Evolutionary conservation across 2,888 invertebrate species (phyloP).

Genomic region (Oxytorus armatus): DNA sequence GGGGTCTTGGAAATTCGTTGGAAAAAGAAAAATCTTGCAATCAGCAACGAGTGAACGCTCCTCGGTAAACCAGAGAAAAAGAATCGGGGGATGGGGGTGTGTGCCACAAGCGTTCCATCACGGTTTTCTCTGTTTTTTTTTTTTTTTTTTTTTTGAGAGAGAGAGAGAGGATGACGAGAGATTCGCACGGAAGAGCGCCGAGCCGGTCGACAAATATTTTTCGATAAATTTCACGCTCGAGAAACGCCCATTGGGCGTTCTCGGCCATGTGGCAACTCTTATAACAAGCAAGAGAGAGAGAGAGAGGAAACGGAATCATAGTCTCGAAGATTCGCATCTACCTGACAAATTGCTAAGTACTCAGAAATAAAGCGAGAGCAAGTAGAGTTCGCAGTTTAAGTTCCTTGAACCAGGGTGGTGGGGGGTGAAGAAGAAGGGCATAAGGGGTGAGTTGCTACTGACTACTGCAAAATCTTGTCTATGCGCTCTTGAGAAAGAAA

Average conservation of each 20-base stretch:
- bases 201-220: slow-evolving; percentile 61
- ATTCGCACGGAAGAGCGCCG: slow-evolving; percentile 29
- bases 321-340: slow-evolving; percentile 75
- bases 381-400: slow-evolving; percentile 43
- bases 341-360: slow-evolving; percentile 78
- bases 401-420: background rate
- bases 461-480: slow-evolving; percentile 4
- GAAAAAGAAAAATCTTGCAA: too few species aligned
- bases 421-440: background rate
- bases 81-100: too few species aligned
- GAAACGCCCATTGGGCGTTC: slow-evolving; percentile 22
- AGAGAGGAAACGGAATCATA: slow-evolving; percentile 9
- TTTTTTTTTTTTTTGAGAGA: too few species aligned
- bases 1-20: too few species aligned
- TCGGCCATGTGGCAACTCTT: slow-evolving; percentile 46
- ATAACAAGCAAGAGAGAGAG: slow-evolving; percentile 5
- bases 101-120: too few species aligned
- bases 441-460: background rate
- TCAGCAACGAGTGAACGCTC: too few species aligned
- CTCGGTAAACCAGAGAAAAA: too few species aligned
- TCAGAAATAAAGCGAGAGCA: slow-evolving; percentile 44
- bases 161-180: background rate
- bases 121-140: too few species aligned
- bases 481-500: slow-evolving; percentile 39
- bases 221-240: slow-evolving; percentile 60